Conservation (phyloP, 2,113 vertebrate genomes). For the Sterrhoptilus dennistouni region DNA sequence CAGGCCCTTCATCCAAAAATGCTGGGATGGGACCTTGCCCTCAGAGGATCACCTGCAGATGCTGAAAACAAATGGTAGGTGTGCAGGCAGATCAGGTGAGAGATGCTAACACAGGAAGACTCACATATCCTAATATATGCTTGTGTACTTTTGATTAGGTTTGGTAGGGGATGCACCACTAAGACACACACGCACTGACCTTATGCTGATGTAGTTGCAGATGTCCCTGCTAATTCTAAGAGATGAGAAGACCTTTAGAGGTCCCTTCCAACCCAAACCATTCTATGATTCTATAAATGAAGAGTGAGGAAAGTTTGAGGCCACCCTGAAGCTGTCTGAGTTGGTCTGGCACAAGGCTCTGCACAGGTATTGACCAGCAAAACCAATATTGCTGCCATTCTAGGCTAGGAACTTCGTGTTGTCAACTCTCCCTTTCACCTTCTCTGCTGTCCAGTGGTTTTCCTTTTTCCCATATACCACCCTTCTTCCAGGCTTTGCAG, state of each 20-base stretch:
- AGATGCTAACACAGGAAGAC: not conserved
- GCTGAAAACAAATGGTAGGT: not conserved
- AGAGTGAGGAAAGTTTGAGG: not conserved
- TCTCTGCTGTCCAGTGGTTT: not conserved
- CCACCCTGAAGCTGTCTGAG: not conserved
- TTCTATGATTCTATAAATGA: not conserved
- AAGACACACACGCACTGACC: not conserved
- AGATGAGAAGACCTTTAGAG: not conserved
- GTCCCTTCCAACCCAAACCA: not conserved
- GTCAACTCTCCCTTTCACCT: not conserved
- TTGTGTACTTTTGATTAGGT: not conserved
- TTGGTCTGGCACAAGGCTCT: not conserved
- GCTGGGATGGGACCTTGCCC: not conserved
- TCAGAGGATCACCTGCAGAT: not conserved
- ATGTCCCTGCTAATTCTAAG: not conserved
- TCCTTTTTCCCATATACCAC: not conserved
- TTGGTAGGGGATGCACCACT: not conserved
- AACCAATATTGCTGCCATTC: not conserved
- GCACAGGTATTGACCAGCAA: not conserved
- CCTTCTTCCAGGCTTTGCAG: not conserved
- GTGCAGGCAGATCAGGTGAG: not conserved
- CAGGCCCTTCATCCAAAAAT: not conserved
- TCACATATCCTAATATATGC: not conserved
- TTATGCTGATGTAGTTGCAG: not conserved
- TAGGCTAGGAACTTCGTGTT: not conserved